These are phyloP conservation scores for Penelope pileata DNA, from an alignment of 2,113 vertebrate genomes.

Conservation along the genomic window DNA sequence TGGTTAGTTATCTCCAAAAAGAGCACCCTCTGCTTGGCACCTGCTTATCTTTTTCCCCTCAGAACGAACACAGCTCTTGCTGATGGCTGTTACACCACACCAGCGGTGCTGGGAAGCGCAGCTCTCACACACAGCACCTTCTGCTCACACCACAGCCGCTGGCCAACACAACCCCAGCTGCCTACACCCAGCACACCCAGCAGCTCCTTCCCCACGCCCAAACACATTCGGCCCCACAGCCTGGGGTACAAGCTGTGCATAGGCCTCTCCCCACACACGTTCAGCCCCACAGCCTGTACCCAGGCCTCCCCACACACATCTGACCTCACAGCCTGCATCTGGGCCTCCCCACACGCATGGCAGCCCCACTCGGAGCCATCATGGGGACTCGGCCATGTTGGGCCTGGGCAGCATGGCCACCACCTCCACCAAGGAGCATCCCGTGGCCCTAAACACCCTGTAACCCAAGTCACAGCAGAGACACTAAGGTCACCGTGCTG, in stretches of 20 bases:
- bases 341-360: background rate
- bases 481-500: conserved; percentile 60
- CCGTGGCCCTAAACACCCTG: conserved; percentile 49
- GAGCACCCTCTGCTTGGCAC: background rate
- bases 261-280: too few species aligned
- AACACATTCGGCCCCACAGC: too few species aligned
- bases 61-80: background rate
- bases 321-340: background rate
- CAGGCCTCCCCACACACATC: rapidly evolving
- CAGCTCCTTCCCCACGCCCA: background rate
- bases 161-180: background rate
- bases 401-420: background rate
- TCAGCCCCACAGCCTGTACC: too few species aligned
- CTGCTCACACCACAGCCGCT: background rate
- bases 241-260: too few species aligned
- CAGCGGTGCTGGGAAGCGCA: background rate
- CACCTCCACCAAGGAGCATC: background rate
- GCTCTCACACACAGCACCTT: background rate
- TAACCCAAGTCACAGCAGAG: conserved; percentile 49
- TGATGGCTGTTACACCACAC: background rate
- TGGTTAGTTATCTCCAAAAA: background rate
- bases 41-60: background rate
- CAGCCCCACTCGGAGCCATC: background rate
- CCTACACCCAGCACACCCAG: background rate
- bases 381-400: conserved; percentile 39